Conservation (phyloP, 2,888 invertebrate genomes). For the Spisula solida region DNA sequence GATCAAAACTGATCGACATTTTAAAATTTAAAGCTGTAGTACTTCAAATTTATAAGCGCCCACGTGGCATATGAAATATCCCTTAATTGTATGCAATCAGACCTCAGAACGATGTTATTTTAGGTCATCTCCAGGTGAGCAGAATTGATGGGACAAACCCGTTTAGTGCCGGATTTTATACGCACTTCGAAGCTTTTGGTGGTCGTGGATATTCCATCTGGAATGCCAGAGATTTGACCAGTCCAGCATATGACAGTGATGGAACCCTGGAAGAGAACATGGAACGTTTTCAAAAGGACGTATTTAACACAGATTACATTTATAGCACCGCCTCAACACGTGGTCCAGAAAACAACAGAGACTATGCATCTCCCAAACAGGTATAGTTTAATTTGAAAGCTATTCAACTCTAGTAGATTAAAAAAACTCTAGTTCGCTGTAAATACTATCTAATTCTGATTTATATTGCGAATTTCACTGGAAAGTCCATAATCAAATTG, state of each 20-base stretch:
- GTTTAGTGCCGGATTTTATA: constrained; percentile 53
- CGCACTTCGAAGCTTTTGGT: constrained; percentile 71
- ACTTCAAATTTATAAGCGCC: too few relatives aligned
- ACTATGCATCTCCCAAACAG: constrained; percentile 69
- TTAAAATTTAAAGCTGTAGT: too few relatives aligned
- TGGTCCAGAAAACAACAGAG: constrained; percentile 72
- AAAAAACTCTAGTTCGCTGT: too few relatives aligned
- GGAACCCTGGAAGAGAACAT: constrained; percentile 74
- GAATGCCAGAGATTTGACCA: constrained; percentile 61
- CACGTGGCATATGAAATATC: too few relatives aligned
- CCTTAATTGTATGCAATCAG: too few relatives aligned
- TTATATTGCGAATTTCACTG: too few relatives aligned
- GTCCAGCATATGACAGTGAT: constrained; percentile 70
- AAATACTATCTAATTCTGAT: too few relatives aligned
- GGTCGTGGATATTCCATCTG: constrained; percentile 77
- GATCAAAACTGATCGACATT: too few relatives aligned
- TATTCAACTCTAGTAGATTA: too few relatives aligned
- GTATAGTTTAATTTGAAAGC: constrained; percentile 46
- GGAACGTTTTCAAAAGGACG: constrained; percentile 59
- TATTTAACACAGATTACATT: constrained; percentile 75
- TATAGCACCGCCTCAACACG: constrained; percentile 54
- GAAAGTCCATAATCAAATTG: too few relatives aligned
- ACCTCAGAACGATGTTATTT: too few relatives aligned
- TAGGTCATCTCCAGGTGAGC: constrained; percentile 74
- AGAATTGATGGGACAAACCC: constrained; percentile 63